Evolutionary conservation across 2,113 vertebrate species (phyloP), one percentile per base, ranked within the genome.

Genomic region (Leptobrachium ailaonicum): DNA sequence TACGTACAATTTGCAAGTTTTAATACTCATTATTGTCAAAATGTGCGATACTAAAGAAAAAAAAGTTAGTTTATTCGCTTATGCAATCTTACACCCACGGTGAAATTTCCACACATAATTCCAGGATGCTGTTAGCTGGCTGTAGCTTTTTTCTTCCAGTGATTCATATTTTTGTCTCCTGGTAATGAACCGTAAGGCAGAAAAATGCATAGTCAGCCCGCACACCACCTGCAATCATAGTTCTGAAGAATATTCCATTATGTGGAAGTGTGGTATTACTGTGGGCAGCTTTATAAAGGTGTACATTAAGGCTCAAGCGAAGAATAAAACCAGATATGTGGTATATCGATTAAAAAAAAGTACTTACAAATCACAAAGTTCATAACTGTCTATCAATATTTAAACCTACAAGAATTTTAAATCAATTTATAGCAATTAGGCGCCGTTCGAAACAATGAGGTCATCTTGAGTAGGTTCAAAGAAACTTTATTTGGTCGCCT

Each of bases 81-180:
- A 13, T 66, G 20, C 44, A 50, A 4, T 66, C 32, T 2, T 32
- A 75, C 63, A 13, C 73, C 73, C 45, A 75, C 62, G 53, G 14
- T 66, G 32, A 53, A 66, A 13, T 53, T 66, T 66, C 73, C 73
- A 66, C 73, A n/a, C 73, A 75, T 41, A 75, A 66, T 62, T 53
- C 62, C 73, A 53, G 50, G 43, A 3, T 53, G 42, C 45, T 75
- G 20, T 43, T 75, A 75, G 73, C 60, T 66, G 32, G 32, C 12
- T 53, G 6, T 54, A 41, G 40, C 41, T 42, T 20, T 63, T 63
- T 66, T n/a, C 12, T 4, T 41, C 53, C 43, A 50, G 20, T 75
- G 73, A 66, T 43, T 75, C 73, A 75, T 50, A 12, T 50, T 63
- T 44, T 63, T 2, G 4, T 11, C n/a, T 66, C 3, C 63, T 60